These are phyloP conservation scores for Hyposmocoma kahamanoa DNA, from an alignment of 1,140 invertebrate species.

Conservation along the genomic window DNA sequence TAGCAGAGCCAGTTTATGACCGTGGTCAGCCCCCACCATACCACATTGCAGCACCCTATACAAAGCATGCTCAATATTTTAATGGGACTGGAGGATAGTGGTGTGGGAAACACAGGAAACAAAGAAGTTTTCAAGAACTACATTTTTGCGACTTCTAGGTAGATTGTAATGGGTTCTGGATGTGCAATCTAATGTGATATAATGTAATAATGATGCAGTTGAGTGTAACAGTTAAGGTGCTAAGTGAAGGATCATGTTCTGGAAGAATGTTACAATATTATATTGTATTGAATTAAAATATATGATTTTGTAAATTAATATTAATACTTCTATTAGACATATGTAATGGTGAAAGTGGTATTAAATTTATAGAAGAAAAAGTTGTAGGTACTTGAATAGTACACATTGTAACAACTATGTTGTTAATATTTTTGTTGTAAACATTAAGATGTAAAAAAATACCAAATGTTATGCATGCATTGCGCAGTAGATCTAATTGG, in stretches of 20 bases:
- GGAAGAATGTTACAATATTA: too few species aligned
- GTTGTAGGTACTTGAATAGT: constrained; percentile 56
- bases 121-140: constrained; percentile 13
- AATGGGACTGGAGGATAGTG: constrained; percentile 67
- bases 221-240: constrained; percentile 56
- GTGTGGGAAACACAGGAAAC: constrained; percentile 17
- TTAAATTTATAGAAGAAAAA: constrained; percentile 6
- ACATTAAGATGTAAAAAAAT: too few species aligned
- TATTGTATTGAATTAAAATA: too few species aligned
- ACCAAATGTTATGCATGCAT: too few species aligned
- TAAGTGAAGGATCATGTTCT: constrained; percentile 53
- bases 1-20: constrained; percentile 46
- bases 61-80: constrained; percentile 73
- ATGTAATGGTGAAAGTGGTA: background rate
- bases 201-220: constrained; percentile 40
- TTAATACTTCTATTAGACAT: background rate
- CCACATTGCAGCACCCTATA: constrained; percentile 71
- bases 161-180: too few species aligned
- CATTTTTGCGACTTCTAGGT: constrained; percentile 23
- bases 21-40: constrained; percentile 66
- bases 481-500: too few species aligned
- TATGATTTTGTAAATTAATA: too few species aligned
- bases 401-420: constrained; percentile 66
- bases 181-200: constrained; percentile 68
- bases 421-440: constrained; percentile 22